A percentile compares a stretch with the other conserved stretches of the same genome.
These are phyloP conservation scores for Myoxocephalus aenaeus DNA, from an alignment of 2,797 vertebrate species.

Conservation along the genomic window DNA sequence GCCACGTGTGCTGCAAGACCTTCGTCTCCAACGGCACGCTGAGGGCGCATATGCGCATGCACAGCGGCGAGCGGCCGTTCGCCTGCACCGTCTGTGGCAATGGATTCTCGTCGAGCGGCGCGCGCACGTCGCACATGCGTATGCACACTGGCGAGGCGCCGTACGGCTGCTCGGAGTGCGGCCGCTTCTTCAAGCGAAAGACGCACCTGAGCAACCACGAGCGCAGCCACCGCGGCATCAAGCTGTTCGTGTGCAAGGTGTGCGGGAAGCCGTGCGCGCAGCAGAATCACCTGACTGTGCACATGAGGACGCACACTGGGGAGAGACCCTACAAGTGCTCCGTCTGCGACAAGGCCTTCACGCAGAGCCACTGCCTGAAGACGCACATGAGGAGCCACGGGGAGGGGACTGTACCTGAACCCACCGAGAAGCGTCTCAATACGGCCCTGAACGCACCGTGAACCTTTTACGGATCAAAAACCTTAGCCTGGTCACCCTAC, in stretches of 20 bases:
- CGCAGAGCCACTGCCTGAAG: conserved; percentile 69
- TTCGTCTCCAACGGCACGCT: conserved; percentile 28
- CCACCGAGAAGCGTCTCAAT: too few species aligned
- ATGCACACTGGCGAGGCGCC: conserved; percentile 54
- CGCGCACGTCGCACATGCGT: conserved; percentile 41
- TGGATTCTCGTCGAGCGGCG: conserved; percentile 37
- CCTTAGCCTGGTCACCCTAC: too few species aligned
- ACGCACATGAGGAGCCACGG: conserved; percentile 60
- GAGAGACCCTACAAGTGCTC: conserved; percentile 48
- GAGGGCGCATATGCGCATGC: conserved; percentile 38
- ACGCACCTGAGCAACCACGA: conserved; percentile 48
- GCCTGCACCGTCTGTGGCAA: conserved; percentile 45
- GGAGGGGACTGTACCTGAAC: too few species aligned
- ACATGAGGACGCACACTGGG: conserved; percentile 55
- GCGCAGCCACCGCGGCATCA: conserved; percentile 57
- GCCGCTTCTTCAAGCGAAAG: conserved; percentile 53
- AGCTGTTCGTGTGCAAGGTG: conserved; percentile 36
- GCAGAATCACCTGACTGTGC: conserved; percentile 56
- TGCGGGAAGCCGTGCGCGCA: conserved; percentile 61
- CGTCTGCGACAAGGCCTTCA: conserved; percentile 64
- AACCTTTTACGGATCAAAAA: too few species aligned
- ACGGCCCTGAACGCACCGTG: too few species aligned
- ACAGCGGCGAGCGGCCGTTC: conserved; percentile 37
- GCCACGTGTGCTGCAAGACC: conserved; percentile 62
- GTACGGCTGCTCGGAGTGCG: conserved; percentile 54